Evolutionary conservation across 1,140 invertebrate species (phyloP).

Genomic region (Drosophila teissieri): DNA sequence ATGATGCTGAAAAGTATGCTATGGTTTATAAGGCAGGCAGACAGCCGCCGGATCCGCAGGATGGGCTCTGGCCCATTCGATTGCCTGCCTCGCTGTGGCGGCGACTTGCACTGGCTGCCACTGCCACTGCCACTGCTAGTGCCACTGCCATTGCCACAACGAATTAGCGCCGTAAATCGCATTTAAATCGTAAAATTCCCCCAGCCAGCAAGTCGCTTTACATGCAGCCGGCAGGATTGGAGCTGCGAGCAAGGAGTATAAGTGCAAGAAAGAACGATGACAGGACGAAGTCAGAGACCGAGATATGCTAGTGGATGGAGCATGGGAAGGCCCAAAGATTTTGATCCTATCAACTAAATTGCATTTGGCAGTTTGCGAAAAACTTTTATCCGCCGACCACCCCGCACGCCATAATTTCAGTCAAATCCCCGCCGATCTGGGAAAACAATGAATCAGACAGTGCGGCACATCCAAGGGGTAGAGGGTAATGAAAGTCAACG

Average conservation of each 20-base stretch:
- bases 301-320: not conserved
- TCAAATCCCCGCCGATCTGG: constrained; percentile 12
- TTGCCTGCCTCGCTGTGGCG: constrained; percentile 37
- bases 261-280: constrained; percentile 26
- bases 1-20: constrained; percentile 75
- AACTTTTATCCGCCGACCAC: constrained; percentile 69
- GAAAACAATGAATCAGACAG: constrained; percentile 50
- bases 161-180: constrained; percentile 83
- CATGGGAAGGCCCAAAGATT: constrained; percentile 63
- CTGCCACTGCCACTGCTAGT: constrained; percentile 3
- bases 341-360: constrained; percentile 83
- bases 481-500: constrained; percentile 39
- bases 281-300: constrained; percentile 33
- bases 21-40: constrained; percentile 59
- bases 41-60: constrained; percentile 3
- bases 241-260: not conserved
- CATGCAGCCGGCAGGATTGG: constrained; percentile 31
- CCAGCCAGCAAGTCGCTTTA: constrained; percentile 73
- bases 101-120: constrained; percentile 15
- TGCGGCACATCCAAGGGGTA: not conserved
- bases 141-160: constrained; percentile 66
- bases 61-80: constrained; percentile 47
- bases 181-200: constrained; percentile 83
- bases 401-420: constrained; percentile 61
- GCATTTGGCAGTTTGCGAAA: constrained; percentile 81